Evolutionary conservation across 2,113 vertebrate genomes (phyloP).

Genomic region (Chaetura pelagica): DNA sequence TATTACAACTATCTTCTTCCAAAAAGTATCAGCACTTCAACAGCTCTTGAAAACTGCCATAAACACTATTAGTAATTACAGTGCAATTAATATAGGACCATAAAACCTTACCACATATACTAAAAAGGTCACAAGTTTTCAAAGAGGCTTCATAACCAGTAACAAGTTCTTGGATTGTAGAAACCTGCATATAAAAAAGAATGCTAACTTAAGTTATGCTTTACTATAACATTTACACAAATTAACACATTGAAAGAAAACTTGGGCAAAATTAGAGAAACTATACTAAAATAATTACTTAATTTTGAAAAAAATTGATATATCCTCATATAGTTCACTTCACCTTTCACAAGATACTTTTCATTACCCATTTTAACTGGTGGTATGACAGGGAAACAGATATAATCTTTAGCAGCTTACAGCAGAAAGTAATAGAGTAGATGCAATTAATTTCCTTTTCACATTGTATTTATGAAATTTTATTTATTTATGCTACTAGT

Average conservation of each 20-base stretch:
- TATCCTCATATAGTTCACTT: neutral
- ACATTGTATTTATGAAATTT: neutral
- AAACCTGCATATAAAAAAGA: constrained; percentile 73
- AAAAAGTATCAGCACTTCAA: neutral
- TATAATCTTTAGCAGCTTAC: neutral
- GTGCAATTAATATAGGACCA: neutral
- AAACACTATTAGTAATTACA: neutral
- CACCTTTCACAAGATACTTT: neutral
- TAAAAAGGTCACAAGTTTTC: constrained; percentile 79
- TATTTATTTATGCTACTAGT: neutral
- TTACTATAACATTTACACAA: neutral
- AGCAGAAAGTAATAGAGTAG: neutral
- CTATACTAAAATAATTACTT: neutral
- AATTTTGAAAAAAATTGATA: neutral
- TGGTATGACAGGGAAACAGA: fast-evolving
- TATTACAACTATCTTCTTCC: neutral
- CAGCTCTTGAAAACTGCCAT: neutral
- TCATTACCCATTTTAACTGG: neutral
- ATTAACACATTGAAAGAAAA: neutral
- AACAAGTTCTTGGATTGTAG: constrained; percentile 81
- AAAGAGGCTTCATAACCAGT: constrained; percentile 81
- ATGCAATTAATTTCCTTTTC: neutral
- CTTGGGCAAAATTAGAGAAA: neutral
- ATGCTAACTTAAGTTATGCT: neutral
- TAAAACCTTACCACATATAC: constrained; percentile 73